Base-by-base conservation (phyloP, 2,888 invertebrate species). In the Pandemis cinnamomeana region DNA sequence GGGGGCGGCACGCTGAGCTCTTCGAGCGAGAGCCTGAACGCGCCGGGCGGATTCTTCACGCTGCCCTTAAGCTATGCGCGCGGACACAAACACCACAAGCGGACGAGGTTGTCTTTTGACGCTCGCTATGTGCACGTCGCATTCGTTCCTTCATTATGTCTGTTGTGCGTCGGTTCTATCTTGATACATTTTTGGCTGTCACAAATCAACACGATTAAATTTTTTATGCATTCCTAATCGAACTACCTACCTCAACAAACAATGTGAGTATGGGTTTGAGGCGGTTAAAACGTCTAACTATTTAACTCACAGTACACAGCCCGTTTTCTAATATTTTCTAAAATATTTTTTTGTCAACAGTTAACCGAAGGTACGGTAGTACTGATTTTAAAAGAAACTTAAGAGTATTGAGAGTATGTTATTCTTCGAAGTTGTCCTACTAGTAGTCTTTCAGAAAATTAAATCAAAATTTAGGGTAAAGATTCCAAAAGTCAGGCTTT, bases 61-160 rank as follows among this genome's bases (percentile, higher is more conserved):
- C 94, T 96, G 94, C 96, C 96, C 85, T 94, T 97, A 93, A 96
- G 96, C 93, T 96, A 96, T 94, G 96, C 96, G 94, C 96, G 97
- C 91, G 96, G 96, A 94, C 95, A 96, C 93, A 95, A 95, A 84
- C 96, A 96, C 88, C 97, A 97, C 94, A 97, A 97, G 94, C 95
- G 97, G 93, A 96, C 96, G 95, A 97, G 97, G 97, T 97, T 96
- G 88, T 84, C 80, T 80, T 81, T 83, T 85, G 84, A 83, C 86
- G 84, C 86, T 85, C 86, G 86, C 87, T 88, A 88, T 84, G 86
- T 90, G 90, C 91, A 90, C 91, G 88, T 87, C 86, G 84, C 87
- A 84, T 84, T 82, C 69, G 69, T 61, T 68, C 60, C 64, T 60
- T 80, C 82, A 82, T 81, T 76, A 75, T 78, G 69, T 71, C 71